Base-by-base conservation (phyloP, 2,888 invertebrate genomes). In the Sycophila texana region DNA sequence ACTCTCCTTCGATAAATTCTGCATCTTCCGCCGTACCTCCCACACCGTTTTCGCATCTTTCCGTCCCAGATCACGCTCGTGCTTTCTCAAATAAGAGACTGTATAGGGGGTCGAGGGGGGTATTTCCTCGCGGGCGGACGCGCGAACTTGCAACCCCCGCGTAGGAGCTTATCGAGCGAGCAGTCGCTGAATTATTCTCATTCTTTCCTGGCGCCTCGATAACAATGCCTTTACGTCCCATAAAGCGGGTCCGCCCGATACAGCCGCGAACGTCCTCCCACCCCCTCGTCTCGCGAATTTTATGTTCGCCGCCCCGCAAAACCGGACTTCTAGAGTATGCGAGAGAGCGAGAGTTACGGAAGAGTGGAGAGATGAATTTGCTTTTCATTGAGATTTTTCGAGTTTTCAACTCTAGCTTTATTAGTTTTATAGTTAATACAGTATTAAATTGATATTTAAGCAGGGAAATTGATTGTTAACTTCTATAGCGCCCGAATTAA, bases 191-290 rank as follows among this genome's bases (percentile, higher is more conserved):
- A 88, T 88, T 88, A 87, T 88, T 87, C 84, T 84, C 85, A 86
- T 87, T 87, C 87, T 86, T 87, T 82, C 83, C 82, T 77, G 75
- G 80, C 81, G 85, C 70, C 76, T 66, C 85, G 84, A 84, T 81
- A 84, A 86, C 87, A 85, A 88, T 86, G 85, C 86, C 85, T 88
- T 88, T 86, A 87, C 86, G 87, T 84, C 83, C 86, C 86, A 86
- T 89, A 88, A 88, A 88, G 49, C 65, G 58, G 53, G 75, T 78
- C 22, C 20, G 7, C 67, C 58, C 55, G 77, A 81, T 82, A 77
- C 79, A 61, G 71, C 47, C 71, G 63, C 70, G 20, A 61, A 16
- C n/a, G 49, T 22, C 51, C n/a, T 39, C 66, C n/a, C 30, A 18
- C 53, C 61, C 4, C 3, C 68, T 75, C 53, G 20, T 61, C 26